Conservation (phyloP, 2,888 invertebrate species). For the Acanthoscelides obtectus region DNA sequence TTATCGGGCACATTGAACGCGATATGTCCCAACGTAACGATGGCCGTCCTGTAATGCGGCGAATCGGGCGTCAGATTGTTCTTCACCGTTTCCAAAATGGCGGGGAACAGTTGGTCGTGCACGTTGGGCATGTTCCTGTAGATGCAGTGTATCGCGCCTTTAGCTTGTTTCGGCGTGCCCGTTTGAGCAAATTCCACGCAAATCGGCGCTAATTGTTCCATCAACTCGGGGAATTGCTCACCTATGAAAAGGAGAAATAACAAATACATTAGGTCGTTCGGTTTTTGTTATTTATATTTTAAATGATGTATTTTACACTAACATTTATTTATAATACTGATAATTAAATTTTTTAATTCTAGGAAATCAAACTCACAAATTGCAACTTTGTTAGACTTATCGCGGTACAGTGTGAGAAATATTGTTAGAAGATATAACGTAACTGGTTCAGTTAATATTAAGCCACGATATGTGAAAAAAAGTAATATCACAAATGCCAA, state of each 20-base stretch:
- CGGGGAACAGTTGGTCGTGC: slow-evolving; percentile 74
- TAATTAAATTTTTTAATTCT: no score
- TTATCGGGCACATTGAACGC: slow-evolving; percentile 87
- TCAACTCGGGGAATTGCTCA: slow-evolving; percentile 69
- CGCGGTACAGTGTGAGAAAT: no score
- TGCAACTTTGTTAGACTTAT: no score
- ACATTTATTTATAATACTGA: no score
- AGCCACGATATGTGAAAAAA: no score
- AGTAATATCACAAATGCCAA: no score
- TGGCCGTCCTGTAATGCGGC: slow-evolving; percentile 84
- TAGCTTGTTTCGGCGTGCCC: slow-evolving; percentile 93
- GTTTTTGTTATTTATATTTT: no score
- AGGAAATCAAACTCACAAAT: no score
- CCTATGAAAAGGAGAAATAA: slow-evolving; percentile 43
- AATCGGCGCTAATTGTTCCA: slow-evolving; percentile 76
- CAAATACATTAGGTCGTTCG: no score
- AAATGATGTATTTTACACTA: no score
- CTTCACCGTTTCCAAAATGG: slow-evolving; percentile 76
- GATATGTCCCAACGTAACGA: slow-evolving; percentile 92
- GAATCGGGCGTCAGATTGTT: slow-evolving; percentile 69
- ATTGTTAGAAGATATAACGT: no score
- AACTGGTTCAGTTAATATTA: no score
- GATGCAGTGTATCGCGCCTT: slow-evolving; percentile 92
- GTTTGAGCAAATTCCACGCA: slow-evolving; percentile 84
- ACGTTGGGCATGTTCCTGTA: slow-evolving; percentile 73